A percentile compares a stretch with the other conserved stretches of the same genome.
These are phyloP conservation scores for Thaleichthys pacificus DNA, from an alignment of 2,797 vertebrate species.

Conservation along the genomic window DNA sequence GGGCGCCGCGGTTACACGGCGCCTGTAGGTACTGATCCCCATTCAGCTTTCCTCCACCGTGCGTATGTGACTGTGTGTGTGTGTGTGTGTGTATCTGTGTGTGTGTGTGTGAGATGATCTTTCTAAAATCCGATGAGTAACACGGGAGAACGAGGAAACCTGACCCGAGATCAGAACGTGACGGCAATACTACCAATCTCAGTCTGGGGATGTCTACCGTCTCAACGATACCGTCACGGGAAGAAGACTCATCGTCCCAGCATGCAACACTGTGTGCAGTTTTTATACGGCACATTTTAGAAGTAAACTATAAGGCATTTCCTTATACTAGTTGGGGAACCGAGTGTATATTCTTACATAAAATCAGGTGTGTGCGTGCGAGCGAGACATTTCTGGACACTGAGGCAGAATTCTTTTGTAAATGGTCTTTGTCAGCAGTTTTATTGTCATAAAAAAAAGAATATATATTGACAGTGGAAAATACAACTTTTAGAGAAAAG, in stretches of 20 bases:
- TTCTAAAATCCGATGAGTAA: constrained; percentile 55
- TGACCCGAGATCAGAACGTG: constrained; percentile 64
- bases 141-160: constrained; percentile 67
- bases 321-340: constrained; percentile 71
- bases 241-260: constrained; percentile 62
- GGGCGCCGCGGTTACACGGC: constrained; percentile 38
- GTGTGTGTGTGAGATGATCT: too few relatives aligned
- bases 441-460: constrained; percentile 85
- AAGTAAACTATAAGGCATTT: constrained; percentile 57
- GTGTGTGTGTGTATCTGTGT: too few relatives aligned
- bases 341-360: constrained; percentile 72
- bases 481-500: constrained; percentile 92
- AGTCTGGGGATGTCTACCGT: constrained; percentile 53
- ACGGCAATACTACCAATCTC: constrained; percentile 69
- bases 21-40: constrained; percentile 66
- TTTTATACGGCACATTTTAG: constrained; percentile 77
- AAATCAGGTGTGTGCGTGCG: constrained; percentile 56
- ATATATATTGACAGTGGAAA: constrained; percentile 91
- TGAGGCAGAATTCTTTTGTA: constrained; percentile 83
- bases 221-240: constrained; percentile 41
- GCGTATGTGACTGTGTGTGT: too few relatives aligned
- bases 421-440: constrained; percentile 88
- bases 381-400: constrained; percentile 75
- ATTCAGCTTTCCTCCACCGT: constrained; percentile 39
- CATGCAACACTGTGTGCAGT: constrained; percentile 70